Base-by-base conservation (phyloP, 2,797 vertebrate species). In the Gobio occitaniae region DNA sequence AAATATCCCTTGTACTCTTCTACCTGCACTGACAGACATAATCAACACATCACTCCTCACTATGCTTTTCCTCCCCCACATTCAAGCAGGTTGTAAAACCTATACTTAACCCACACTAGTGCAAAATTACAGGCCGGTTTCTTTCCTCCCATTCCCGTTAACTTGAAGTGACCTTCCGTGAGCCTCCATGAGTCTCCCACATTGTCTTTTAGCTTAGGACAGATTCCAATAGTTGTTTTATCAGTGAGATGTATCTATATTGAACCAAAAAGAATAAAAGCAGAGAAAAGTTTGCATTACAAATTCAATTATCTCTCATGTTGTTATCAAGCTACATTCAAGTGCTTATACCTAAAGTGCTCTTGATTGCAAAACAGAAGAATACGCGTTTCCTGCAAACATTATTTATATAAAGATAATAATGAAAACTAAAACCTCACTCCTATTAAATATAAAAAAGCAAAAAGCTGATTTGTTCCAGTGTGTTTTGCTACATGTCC, bases 81-180 rank as follows among this genome's bases (percentile, higher is more conserved):
- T 54, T 75, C 48, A 75, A 75, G 72, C 48, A 19, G 5, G 29
- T 50, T 75, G 16, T 54, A 72, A 75, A 75, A 36, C 29, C 16
- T 54, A 21, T 29, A 75, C 48, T 75, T 36, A 75, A 75, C 29
- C 48, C 72, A 54, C 72, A 54, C 48, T 6, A 75, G 29, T 12
- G 10, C 8, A 54, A 54, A 54, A 75, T 54, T 52, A 19, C 25
- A 74, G 48, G 47, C 16, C 16, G 2, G 2, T 29, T 52, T 52
- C 15, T 48, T 32, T 32, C 48, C 15, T 52, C 8, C 71, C 48
- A 52, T 74, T 50, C 48, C 71, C 1, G 48, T 52, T 16, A 6
- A 52, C 15, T 52, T 74, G 25, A 74, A 74, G 29, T 32, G 16
- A 74, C 25, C n/a, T 50, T 69, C 17, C 19, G 21, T 32, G n/a